Base-by-base conservation (phyloP, 2,888 invertebrate genomes). In the Luperina nickerlii region DNA sequence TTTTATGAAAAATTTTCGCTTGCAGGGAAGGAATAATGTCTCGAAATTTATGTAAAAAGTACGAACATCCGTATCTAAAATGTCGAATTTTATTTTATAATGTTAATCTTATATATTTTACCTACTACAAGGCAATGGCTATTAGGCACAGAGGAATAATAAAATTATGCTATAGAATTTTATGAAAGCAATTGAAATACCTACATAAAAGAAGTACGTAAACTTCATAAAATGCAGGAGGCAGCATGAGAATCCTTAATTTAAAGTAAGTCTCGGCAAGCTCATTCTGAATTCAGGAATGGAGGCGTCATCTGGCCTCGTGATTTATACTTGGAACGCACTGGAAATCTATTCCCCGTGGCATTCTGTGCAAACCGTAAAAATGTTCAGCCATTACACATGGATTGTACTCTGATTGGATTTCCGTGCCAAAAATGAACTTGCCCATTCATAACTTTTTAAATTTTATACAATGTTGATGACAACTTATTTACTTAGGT, bases 271-370 rank as follows among this genome's bases (percentile, higher is more conserved):
- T 90, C 88, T 87, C 88, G 87, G 87, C 89, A 89, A 89, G 89
- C 93, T 94, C 93, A 95, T 95, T 92, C 93, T 94, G 92, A 94
- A 96, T 95, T 96, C 95, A 93, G 89, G 91, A 93, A 92, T 90
- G 90, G 90, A 89, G 86, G 92, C 95, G 94, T 94, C 95, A 94
- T 93, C 95, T 95, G 94, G 92, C 90, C 82, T 90, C 81, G 92
- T 95, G 95, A 95, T 95, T 95, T 95, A 95, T 95, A 90, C 92
- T 91, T 90, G 90, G 90, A 89, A 93, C 93, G 93, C 91, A 88
- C 89, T 90, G 90, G 87, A 92, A 93, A 91, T 91, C 90, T 91
- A 88, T 92, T 91, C 90, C 89, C 89, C 78, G 73, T 85, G 74
- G 82, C 81, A 76, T 81, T 84, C 73, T 84, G 86, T 83, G 65